phyloP scores from a whole-genome alignment of 2,113 vertebrate genomes.

The Myotis yumanensis region DNA sequence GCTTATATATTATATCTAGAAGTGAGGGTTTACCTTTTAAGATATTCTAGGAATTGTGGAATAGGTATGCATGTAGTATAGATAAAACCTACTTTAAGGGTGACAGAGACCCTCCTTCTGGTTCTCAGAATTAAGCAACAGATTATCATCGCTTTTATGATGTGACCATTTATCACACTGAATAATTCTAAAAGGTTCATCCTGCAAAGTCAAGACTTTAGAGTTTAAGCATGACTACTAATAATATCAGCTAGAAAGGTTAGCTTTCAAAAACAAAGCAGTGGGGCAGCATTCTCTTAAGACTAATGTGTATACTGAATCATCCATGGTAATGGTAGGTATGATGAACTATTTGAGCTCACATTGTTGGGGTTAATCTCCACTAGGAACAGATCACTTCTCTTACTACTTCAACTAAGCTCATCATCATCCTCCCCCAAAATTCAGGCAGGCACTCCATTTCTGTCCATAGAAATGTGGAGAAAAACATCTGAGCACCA shows the following conservation, averaged over 20 bases:
- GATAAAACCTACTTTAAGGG: not conserved
- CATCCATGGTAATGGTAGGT: too few relatives aligned
- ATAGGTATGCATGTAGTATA: not conserved
- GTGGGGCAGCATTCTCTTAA: not conserved
- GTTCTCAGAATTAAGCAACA: not conserved
- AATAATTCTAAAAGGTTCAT: slow-evolving; percentile 1
- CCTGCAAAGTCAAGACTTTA: not conserved
- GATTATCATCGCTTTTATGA: not conserved
- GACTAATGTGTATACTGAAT: not conserved
- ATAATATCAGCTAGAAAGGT: not conserved
- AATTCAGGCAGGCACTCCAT: not conserved
- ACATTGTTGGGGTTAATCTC: not conserved
- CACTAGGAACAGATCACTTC: not conserved
- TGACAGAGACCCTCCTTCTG: not conserved
- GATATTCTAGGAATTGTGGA: not conserved
- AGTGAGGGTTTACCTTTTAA: not conserved
- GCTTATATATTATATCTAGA: not conserved
- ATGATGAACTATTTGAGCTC: not conserved
- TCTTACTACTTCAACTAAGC: not conserved
- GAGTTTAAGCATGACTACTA: not conserved
- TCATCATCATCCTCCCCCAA: not conserved
- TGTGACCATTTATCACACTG: not conserved
- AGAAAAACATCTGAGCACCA: not conserved
- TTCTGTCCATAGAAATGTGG: not conserved
- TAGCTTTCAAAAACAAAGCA: not conserved